These are phyloP conservation scores for Galaxias olidus DNA, from an alignment of 2,797 vertebrate species.

Conservation along the genomic window DNA sequence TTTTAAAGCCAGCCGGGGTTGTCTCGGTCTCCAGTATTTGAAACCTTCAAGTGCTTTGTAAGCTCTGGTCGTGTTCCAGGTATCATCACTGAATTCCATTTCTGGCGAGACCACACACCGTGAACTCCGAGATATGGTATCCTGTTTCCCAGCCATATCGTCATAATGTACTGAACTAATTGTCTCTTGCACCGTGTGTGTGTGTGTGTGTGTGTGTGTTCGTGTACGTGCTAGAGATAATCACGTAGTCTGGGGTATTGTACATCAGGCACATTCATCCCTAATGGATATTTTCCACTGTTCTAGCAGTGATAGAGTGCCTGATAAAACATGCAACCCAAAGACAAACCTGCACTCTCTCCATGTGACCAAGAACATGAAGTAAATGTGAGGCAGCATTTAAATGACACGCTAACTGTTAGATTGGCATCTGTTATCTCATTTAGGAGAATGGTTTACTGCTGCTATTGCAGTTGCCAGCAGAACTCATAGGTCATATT, in stretches of 20 bases:
- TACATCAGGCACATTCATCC: constrained; percentile 27
- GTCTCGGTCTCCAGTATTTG: background rate
- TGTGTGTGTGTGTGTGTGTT: background rate
- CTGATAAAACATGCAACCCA: constrained; percentile 35
- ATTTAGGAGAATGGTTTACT: too few relatives aligned
- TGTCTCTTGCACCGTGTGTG: background rate
- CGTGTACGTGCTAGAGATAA: background rate
- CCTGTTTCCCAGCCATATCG: constrained; percentile 3
- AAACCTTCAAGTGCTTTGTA: background rate
- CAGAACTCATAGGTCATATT: too few relatives aligned
- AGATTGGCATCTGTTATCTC: too few relatives aligned
- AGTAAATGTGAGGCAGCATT: background rate
- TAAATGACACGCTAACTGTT: too few relatives aligned
- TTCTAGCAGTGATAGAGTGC: constrained; percentile 29
- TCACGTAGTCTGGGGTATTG: constrained; percentile 4
- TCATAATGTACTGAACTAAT: background rate
- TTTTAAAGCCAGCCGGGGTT: background rate
- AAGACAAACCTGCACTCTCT: constrained; percentile 8
- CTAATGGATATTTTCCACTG: constrained; percentile 32
- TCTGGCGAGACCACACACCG: constrained; percentile 7
- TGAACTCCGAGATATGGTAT: background rate
- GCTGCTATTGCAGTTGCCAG: too few relatives aligned
- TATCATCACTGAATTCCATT: background rate
- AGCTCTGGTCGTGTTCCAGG: constrained; percentile 3
- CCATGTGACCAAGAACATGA: background rate